Base-by-base conservation (phyloP, 1,140 invertebrate genomes). In the Drosophila sp. region DNA sequence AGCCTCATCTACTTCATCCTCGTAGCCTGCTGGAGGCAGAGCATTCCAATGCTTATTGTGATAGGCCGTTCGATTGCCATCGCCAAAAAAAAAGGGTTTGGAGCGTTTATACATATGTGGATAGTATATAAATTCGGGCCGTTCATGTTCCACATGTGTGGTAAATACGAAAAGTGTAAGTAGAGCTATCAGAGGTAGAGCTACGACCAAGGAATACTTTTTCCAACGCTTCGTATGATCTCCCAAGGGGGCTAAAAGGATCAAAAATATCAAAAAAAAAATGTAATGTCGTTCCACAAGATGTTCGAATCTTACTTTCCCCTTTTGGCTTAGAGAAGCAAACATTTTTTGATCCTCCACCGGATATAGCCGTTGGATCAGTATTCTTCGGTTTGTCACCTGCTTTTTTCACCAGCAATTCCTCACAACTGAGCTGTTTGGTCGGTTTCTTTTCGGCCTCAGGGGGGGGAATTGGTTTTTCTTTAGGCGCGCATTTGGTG, bases 41-140 rank as follows among this genome's bases (percentile, higher is more conserved):
- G 97, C 92, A 90, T 98, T 98, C 41, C 93, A 91, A 72, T 96
- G 93, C 40, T 95, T 94, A 92, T 98, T 98, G 40, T 92, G 90
- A 93, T 98, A 97, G 3, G 97, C 91, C 2, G 93, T 93, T 38
- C 95, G 94, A 80, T 96, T 95, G 38, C 97, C 97, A 93, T 98
- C 97, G 66, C 96, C 96, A 96, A 97, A 98, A 65, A 95, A 96
- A 92, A 96, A 98, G 29, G 93, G 91, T 91, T 95, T 95, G 11
- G 93, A 94, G 23, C 96, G 94, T 30, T 95, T 92, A 23, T 95
- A 92, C 91, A 97, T 76, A 92, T 96, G 94, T 0, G 96, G 94
- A 81, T 96, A 96, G n/a, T 94, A 87, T 10, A 95, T 91, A 86
- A 96, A 97, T 64, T 92, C 92, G 10, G 93, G 93, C 11, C 92